Evolutionary conservation across 2,113 vertebrate genomes (phyloP).

Genomic region (Chloebia gouldiae): DNA sequence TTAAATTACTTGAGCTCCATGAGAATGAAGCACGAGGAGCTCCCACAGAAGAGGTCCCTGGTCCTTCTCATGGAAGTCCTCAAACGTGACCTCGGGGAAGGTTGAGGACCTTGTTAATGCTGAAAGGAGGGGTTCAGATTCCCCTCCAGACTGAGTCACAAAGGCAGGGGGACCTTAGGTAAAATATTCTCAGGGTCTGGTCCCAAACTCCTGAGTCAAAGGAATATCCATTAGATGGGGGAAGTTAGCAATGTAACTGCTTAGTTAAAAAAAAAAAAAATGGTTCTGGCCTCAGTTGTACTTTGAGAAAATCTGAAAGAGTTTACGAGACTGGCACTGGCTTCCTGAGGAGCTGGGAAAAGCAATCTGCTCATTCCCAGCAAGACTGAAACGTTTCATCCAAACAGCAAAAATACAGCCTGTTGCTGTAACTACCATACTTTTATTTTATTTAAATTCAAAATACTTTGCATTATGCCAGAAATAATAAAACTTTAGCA

Average conservation of each 20-base stretch:
- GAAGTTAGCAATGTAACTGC: background rate
- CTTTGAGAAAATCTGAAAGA: background rate
- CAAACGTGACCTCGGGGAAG: background rate
- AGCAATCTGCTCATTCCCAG: conserved; percentile 17
- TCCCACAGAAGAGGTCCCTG: background rate
- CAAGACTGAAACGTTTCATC: background rate
- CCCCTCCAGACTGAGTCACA: background rate
- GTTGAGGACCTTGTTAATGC: background rate
- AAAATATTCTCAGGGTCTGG: background rate
- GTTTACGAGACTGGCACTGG: conserved; percentile 36
- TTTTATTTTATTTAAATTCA: conserved; percentile 24
- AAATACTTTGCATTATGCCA: background rate
- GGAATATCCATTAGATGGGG: background rate
- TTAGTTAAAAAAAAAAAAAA: background rate
- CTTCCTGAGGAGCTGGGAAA: conserved; percentile 30
- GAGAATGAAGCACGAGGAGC: conserved; percentile 14
- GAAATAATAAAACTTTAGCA: background rate
- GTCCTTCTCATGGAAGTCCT: conserved; percentile 7
- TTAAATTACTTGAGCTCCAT: conserved; percentile 24
- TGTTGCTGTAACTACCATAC: conserved; percentile 15
- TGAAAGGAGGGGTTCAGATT: background rate
- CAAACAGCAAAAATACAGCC: conserved; percentile 19
- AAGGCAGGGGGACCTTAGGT: background rate
- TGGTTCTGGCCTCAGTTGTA: background rate
- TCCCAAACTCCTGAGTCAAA: background rate